Percentiles rank a stretch among this genome's conserved stretches.
Evolutionary conservation across 2,797 vertebrate species (phyloP).

Genomic region (Tamandua tetradactyla): DNA sequence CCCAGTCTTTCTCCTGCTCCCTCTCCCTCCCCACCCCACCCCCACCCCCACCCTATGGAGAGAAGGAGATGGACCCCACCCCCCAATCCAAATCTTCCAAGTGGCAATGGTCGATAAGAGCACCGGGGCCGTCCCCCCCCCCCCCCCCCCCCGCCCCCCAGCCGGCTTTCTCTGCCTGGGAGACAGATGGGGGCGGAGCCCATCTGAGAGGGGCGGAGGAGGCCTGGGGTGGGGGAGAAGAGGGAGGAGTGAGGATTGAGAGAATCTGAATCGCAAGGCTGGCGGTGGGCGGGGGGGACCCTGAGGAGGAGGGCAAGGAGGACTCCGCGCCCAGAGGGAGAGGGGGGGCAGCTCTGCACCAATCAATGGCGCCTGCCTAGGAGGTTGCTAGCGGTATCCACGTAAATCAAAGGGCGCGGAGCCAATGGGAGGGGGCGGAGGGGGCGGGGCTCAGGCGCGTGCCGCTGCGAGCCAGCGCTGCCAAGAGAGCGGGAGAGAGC

Average conservation of each 20-base stretch:
- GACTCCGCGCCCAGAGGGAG: not conserved
- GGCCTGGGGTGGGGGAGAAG: not conserved
- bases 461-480: conserved; percentile 84
- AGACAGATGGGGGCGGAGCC: conserved; percentile 81
- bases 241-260: conserved; percentile 2
- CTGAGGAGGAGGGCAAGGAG: conserved; percentile 34
- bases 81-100: conserved; percentile 63
- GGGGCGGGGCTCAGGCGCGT: conserved; percentile 91
- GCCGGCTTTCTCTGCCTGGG: conserved; percentile 33
- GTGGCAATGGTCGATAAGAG: conserved; percentile 57
- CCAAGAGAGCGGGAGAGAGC: conserved; percentile 87
- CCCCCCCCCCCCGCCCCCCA: too few species aligned
- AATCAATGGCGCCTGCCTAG: conserved; percentile 84
- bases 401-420: conserved; percentile 91
- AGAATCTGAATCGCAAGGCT: conserved; percentile 64
- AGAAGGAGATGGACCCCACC: conserved; percentile 32
- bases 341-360: conserved; percentile 81
- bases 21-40: not conserved
- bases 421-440: conserved; percentile 89
- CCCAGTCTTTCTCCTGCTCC: conserved; percentile 47
- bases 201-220: conserved; percentile 26
- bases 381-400: conserved; percentile 90
- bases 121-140: conserved; percentile 1
- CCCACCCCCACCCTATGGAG: not conserved
- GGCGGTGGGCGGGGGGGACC: not conserved